Evolutionary conservation across 1,140 invertebrate species (phyloP).

Genomic region (Camponotus floridanus): DNA sequence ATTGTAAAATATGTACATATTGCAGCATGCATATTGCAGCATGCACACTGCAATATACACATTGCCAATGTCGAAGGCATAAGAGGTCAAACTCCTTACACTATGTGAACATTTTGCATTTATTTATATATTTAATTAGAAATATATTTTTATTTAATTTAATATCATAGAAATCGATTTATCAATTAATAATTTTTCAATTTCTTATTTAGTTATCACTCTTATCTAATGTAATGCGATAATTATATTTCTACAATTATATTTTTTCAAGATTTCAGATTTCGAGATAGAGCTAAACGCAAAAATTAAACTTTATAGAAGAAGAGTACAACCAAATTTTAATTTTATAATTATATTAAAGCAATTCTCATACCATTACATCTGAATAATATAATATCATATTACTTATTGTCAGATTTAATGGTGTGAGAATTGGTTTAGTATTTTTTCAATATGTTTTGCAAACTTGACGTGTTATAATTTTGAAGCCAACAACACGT

Average conservation of each 20-base stretch:
- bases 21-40: not conserved
- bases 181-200: not conserved
- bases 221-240: not conserved
- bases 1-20: not conserved
- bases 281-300: not conserved
- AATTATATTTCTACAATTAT: not conserved
- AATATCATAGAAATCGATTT: not conserved
- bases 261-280: not conserved
- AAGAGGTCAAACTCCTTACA: not conserved
- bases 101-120: not conserved
- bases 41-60: too few species aligned
- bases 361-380: too few species aligned
- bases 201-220: not conserved
- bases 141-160: constrained; percentile 21
- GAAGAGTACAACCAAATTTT: not conserved
- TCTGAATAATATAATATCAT: too few species aligned
- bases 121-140: not conserved
- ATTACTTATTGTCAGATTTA: too few species aligned
- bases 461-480: not conserved
- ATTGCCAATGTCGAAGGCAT: not conserved
- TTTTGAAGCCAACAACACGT: not conserved
- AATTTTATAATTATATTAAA: too few species aligned
- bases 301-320: not conserved
- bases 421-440: not conserved
- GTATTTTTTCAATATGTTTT: not conserved